phyloP scores from a whole-genome alignment of 2,113 vertebrate genomes.

The Microtus oregoni region DNA sequence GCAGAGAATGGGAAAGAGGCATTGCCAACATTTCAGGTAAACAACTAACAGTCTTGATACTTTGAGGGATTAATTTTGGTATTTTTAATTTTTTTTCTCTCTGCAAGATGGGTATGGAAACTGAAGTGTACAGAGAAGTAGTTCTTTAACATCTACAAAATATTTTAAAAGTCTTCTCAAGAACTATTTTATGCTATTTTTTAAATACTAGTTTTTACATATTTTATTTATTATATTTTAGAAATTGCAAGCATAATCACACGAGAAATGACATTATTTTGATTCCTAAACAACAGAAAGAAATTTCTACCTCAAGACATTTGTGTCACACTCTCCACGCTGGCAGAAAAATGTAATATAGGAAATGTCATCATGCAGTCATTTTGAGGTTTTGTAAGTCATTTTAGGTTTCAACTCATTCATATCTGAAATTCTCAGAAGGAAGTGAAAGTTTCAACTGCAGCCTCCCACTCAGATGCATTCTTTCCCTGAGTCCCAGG shows the following conservation, averaged over 20 bases:
- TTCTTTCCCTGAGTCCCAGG: accelerated
- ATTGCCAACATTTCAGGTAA: constrained; percentile 78
- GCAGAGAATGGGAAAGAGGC: constrained; percentile 64
- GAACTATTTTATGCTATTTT: constrained; percentile 54
- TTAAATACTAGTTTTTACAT: constrained; percentile 49
- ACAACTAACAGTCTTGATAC: constrained; percentile 51
- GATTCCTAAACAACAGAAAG: constrained; percentile 33
- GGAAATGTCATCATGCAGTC: constrained; percentile 62
- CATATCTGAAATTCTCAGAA: background rate
- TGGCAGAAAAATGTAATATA: constrained; percentile 59
- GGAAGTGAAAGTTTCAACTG: background rate
- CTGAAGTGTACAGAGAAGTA: constrained; percentile 18
- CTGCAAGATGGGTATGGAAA: background rate
- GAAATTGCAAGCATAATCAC: constrained; percentile 12
- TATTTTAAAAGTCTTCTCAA: constrained; percentile 22
- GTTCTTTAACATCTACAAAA: background rate
- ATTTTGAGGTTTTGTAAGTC: constrained; percentile 27
- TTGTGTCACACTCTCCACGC: constrained; percentile 27
- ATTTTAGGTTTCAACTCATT: constrained; percentile 46
- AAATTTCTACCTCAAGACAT: constrained; percentile 43
- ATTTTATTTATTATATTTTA: constrained; percentile 46
- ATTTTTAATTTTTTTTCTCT: constrained; percentile 71
- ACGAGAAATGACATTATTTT: background rate
- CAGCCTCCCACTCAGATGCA: background rate
- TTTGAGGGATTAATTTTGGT: constrained; percentile 57